Percentiles rank a stretch among this genome's conserved stretches.
Evolutionary conservation across 2,888 invertebrate genomes (phyloP).

Genomic region (Xylota sylvarum): DNA sequence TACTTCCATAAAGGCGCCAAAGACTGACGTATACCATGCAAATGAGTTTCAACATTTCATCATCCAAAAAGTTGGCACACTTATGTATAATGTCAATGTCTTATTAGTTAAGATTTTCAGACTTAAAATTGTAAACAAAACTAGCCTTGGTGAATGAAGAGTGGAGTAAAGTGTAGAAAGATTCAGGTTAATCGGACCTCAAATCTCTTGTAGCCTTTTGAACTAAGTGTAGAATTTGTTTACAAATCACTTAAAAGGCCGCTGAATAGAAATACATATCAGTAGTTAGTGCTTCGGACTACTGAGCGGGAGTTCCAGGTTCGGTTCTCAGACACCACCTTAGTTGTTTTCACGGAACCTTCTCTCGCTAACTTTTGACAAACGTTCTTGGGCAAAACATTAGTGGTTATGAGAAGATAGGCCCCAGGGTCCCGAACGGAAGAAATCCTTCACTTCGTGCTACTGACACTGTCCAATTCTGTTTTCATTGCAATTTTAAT

Average conservation of each 20-base stretch:
- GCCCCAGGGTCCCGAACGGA: no score
- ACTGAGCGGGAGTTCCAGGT: no score
- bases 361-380: no score
- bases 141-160: constrained; percentile 22
- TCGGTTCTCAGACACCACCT: no score
- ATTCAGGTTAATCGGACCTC: background rate
- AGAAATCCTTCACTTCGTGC: no score
- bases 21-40: background rate
- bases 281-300: no score
- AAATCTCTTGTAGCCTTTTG: background rate
- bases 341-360: no score
- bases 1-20: background rate
- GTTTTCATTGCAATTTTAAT: no score
- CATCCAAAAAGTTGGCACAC: constrained; percentile 21
- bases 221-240: background rate
- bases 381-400: no score
- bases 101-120: background rate
- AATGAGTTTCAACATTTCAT: constrained; percentile 19
- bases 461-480: no score
- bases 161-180: background rate
- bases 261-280: background rate
- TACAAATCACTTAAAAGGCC: background rate
- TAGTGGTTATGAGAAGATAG: no score
- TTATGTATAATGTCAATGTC: constrained; percentile 14
- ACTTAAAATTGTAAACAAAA: constrained; percentile 31